Base-by-base conservation (phyloP, 2,888 invertebrate species). In the Tetanocera ferruginea region DNA sequence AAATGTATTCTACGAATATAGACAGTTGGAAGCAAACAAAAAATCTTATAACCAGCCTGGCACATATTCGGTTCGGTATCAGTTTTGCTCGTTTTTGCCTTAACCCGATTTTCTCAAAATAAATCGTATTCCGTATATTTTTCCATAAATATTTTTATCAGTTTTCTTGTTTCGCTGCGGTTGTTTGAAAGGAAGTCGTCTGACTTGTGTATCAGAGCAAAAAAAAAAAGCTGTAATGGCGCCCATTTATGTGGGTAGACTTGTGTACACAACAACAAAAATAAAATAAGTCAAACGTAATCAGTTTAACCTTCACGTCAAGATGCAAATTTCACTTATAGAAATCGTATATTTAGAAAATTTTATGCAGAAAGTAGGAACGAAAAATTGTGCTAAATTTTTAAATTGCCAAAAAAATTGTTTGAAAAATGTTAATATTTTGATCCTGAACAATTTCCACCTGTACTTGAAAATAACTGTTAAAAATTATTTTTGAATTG, bases 91-190 rank as follows among this genome's bases (percentile, higher is more conserved):
- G 31, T 19, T 51, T 43, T 31, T 52, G 70, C 31, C 31, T 70
- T 70, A 70, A 70, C 70, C 70, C 51, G 51, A 52, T 70, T 52
- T 70, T 52, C 70, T 70, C 31, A 70, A 70, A 70, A 70, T 70
- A 70, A 52, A 9, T 28, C n/a, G n/a, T 14, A 25, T 28, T 55
- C 70, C 51, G 8, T 23, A 31, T 31, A 25, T 69, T 51, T 69
- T 70, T 70, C 55, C 70, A 55, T 70, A 14, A 28, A 70, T 70
- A 9, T 19, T 70, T 51, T 70, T 55, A 23, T 55, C 52, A 25
- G 28, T 52, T 55, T 28, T 70, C 25, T 37, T 67, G 37, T 34
- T n/a, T 43, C 1, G n/a, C 3, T 67, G 5, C 34, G 19, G 23
- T 28, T 55, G n/a, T 70, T 17, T 28, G n/a, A 25, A n/a, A 31